Conservation (phyloP, 2,797 vertebrate genomes). For the Hirundo rustica region DNA sequence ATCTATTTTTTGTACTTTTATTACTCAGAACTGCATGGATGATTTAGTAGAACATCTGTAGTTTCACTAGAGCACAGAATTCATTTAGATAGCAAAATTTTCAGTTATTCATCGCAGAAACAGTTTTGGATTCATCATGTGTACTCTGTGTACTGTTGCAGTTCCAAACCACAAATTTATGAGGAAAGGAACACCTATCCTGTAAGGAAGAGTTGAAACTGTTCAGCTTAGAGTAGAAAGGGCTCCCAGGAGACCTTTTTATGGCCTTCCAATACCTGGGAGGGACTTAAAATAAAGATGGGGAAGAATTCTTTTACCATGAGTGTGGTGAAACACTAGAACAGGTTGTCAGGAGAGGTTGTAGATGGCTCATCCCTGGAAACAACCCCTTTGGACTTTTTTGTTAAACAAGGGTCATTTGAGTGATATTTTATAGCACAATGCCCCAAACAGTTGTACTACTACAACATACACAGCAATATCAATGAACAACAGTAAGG, state of each 20-base stretch:
- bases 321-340: background rate
- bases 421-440: background rate
- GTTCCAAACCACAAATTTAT: background rate
- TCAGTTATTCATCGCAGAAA: background rate
- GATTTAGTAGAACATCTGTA: background rate
- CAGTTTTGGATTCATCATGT: background rate
- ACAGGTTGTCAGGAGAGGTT: background rate
- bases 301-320: background rate
- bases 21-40: background rate
- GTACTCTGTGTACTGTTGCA: background rate
- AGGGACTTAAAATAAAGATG: background rate
- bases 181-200: background rate
- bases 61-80: background rate
- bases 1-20: background rate
- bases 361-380: background rate
- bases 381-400: background rate
- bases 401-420: background rate
- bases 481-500: background rate
- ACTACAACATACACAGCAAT: background rate
- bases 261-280: background rate
- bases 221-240: background rate
- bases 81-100: background rate
- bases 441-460: background rate
- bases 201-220: background rate
- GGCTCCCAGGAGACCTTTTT: background rate